These are phyloP conservation scores for Sarcophaga peregrina DNA, from an alignment of 1,140 invertebrate genomes.

Conservation along the genomic window DNA sequence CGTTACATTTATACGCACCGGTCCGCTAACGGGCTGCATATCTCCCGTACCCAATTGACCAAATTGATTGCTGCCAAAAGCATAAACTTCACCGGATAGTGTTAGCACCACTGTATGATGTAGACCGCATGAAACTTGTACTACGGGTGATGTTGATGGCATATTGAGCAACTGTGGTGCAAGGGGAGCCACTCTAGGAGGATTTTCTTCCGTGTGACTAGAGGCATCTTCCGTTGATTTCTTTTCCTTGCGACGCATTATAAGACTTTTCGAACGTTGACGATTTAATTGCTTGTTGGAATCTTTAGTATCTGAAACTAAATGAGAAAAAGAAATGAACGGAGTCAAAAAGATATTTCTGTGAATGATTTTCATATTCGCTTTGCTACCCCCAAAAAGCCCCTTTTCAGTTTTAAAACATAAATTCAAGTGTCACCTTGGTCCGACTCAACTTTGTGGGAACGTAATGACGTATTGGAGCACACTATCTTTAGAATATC, in stretches of 20 bases:
- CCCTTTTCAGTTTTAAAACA: no score
- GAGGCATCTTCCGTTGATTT: constrained; percentile 55
- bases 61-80: constrained; percentile 94
- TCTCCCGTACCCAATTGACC: constrained; percentile 94
- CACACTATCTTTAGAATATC: no score
- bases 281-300: constrained; percentile 56
- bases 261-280: constrained; percentile 62
- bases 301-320: constrained; percentile 51
- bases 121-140: constrained; percentile 88
- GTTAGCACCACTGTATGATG: constrained; percentile 83
- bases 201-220: constrained; percentile 75
- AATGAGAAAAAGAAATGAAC: no score
- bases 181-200: constrained; percentile 74
- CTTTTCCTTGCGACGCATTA: constrained; percentile 63
- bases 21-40: constrained; percentile 77
- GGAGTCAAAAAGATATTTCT: no score
- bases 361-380: no score
- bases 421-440: no score
- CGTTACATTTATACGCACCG: constrained; percentile 81
- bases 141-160: constrained; percentile 76
- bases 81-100: constrained; percentile 78
- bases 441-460: no score
- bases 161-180: constrained; percentile 82
- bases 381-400: no score
- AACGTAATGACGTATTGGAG: no score